Conservation (phyloP, 2,797 vertebrate genomes). For the Rhabdophis nuchalis region DNA sequence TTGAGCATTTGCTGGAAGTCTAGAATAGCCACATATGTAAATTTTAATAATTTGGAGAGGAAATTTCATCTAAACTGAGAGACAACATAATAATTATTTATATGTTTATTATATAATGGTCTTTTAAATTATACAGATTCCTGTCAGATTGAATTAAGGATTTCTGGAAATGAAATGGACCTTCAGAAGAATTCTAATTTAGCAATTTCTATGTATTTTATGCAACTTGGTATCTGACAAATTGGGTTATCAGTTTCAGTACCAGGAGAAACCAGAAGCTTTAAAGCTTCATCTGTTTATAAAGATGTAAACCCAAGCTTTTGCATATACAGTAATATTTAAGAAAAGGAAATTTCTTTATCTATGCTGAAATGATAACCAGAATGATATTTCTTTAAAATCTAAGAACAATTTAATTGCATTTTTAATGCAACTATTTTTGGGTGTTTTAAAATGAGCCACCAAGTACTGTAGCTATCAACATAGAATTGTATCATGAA, state of each 20-base stretch:
- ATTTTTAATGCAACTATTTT: not conserved
- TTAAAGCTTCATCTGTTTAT: not conserved
- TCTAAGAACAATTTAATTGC: not conserved
- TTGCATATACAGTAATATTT: not conserved
- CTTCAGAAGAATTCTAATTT: not conserved
- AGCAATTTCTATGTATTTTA: not conserved
- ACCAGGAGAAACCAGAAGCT: not conserved
- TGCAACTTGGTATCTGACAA: not conserved
- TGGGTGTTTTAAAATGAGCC: not conserved
- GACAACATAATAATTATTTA: not conserved
- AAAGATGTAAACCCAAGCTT: not conserved
- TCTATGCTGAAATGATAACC: not conserved
- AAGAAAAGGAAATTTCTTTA: not conserved
- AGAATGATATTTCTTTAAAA: not conserved
- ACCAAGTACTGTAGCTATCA: not conserved
- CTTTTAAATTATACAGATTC: not conserved
- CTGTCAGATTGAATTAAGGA: not conserved
- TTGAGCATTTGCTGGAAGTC: not conserved
- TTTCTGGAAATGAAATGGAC: not conserved
- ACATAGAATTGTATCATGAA: not conserved
- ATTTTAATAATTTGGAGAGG: not conserved
- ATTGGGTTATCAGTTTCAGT: constrained; percentile 10
- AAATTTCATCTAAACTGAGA: not conserved
- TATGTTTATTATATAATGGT: not conserved
- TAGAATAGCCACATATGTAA: not conserved